A percentile compares a stretch with the other conserved stretches of the same genome.
These are phyloP conservation scores for Chrysocyon brachyurus DNA, from an alignment of 2,797 vertebrate species.

Conservation along the genomic window DNA sequence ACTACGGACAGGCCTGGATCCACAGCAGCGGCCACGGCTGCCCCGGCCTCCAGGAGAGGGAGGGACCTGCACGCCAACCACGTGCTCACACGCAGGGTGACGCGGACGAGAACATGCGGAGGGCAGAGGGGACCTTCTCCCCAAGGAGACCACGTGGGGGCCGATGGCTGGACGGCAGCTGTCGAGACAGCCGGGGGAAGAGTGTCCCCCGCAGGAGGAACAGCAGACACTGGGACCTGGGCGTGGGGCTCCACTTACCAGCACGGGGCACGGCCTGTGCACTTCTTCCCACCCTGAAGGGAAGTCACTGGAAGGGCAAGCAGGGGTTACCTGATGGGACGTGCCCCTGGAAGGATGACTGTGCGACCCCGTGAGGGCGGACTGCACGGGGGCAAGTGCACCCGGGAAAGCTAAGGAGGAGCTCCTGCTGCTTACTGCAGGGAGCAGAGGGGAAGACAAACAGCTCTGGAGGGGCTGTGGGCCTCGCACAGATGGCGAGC, in stretches of 20 bases:
- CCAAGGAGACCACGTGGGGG: neutral
- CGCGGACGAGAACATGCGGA: fast-evolving
- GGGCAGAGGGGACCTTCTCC: neutral
- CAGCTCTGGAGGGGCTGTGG: neutral
- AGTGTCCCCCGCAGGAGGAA: fast-evolving
- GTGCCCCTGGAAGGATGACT: neutral
- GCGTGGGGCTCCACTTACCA: too few species aligned
- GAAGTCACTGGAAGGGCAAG: neutral
- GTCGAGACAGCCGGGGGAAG: too few species aligned
- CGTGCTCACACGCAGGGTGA: neutral
- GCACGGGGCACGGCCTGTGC: neutral
- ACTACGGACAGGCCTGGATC: neutral
- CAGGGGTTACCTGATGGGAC: neutral
- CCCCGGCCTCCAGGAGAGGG: neutral
- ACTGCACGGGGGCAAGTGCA: neutral
- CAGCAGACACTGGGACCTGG: fast-evolving
- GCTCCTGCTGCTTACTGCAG: fast-evolving
- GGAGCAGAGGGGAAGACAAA: fast-evolving
- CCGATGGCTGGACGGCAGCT: fast-evolving
- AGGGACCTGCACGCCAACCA: neutral
- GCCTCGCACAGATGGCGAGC: neutral
- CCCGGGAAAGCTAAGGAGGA: neutral
- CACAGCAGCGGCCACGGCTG: neutral
- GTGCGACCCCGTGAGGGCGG: neutral
- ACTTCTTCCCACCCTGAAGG: neutral